A percentile compares a stretch with the other conserved stretches of the same genome.
phyloP scores from a whole-genome alignment of 2,113 vertebrate species.

The Hemiscyllium ocellatum region DNA sequence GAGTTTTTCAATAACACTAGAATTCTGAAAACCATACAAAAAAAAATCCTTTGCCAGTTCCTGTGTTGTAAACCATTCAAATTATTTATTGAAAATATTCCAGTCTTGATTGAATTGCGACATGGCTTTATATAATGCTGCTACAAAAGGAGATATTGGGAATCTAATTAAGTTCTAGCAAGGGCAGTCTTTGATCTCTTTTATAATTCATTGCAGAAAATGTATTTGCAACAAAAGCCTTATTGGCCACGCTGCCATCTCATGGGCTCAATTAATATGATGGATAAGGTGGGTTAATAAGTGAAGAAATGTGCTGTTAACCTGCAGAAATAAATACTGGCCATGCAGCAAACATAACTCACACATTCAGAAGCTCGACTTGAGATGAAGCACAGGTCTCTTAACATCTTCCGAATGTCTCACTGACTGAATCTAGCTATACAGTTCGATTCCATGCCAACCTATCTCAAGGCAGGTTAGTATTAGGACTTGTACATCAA shows the following conservation, averaged over 20 bases:
- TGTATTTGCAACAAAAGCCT: not conserved
- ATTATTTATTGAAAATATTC: slow-evolving; percentile 24
- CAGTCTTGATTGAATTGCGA: not conserved
- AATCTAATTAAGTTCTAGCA: not conserved
- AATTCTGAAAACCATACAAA: not conserved
- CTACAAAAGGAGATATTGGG: not conserved
- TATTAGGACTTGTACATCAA: not conserved
- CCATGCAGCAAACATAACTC: not conserved
- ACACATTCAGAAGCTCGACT: not conserved
- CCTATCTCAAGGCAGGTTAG: not conserved
- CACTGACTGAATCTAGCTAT: not conserved
- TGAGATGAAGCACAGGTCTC: not conserved
- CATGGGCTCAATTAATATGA: not conserved
- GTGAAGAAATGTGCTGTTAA: not conserved
- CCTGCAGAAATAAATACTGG: not conserved
- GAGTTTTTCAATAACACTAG: slow-evolving; percentile 13
- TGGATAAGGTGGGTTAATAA: not conserved
- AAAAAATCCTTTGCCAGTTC: not conserved
- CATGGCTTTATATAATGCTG: not conserved
- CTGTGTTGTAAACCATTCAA: not conserved
- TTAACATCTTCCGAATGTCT: not conserved
- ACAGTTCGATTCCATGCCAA: not conserved
- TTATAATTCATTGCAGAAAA: slow-evolving; percentile 16
- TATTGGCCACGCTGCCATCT: not conserved
- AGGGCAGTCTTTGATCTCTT: not conserved